Conservation (phyloP, 2,888 invertebrate species). For the Lasioglossum marginatum region DNA sequence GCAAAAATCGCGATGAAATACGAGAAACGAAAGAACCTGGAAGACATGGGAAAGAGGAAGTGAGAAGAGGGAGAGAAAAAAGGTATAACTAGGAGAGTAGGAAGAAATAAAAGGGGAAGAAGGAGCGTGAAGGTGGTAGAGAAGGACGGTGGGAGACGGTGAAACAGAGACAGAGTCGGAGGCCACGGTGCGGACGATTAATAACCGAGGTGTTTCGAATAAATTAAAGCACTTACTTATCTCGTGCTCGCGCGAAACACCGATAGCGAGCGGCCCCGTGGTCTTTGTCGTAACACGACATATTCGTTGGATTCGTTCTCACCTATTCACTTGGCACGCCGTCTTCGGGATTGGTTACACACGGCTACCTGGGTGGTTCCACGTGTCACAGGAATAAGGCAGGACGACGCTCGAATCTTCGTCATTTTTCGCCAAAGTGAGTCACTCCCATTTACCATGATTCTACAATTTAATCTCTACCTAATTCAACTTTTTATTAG, state of each 20-base stretch:
- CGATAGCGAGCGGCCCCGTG: conserved; percentile 66
- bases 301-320: conserved; percentile 73
- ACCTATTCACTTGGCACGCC: conserved; percentile 67
- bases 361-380: conserved; percentile 71
- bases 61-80: background rate
- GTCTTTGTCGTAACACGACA: conserved; percentile 69
- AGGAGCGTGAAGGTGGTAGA: background rate
- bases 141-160: conserved; percentile 19
- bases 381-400: conserved; percentile 51
- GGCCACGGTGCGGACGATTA: conserved; percentile 79
- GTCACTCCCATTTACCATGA: background rate
- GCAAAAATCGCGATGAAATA: background rate
- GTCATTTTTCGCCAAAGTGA: background rate
- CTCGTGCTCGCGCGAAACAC: conserved; percentile 69
- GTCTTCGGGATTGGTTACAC: conserved; percentile 68
- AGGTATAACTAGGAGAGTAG: conserved; percentile 15
- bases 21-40: background rate
- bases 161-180: conserved; percentile 18
- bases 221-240: conserved; percentile 83
- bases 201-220: conserved; percentile 83
- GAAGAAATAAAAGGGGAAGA: conserved; percentile 33
- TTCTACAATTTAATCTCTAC: background rate
- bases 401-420: conserved; percentile 23
- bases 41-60: conserved; percentile 14
- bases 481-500: background rate